These are phyloP conservation scores for Thalassoma bifasciatum DNA, from an alignment of 2,113 vertebrate genomes.

Conservation along the genomic window DNA sequence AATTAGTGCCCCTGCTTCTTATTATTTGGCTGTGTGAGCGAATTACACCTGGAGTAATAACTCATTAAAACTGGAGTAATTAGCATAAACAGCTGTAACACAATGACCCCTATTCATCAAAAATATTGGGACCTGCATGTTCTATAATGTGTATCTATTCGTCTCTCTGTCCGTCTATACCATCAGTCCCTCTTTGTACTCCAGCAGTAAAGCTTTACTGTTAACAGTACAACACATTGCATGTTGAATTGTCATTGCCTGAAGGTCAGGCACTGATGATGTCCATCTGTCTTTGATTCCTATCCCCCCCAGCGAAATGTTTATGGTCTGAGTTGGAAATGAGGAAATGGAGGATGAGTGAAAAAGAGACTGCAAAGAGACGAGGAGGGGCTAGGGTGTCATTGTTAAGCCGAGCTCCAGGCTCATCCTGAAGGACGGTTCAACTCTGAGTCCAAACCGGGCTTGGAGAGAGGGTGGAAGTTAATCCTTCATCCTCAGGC, in stretches of 20 bases:
- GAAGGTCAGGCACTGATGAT: conserved; percentile 71
- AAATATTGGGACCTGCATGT: conserved; percentile 66
- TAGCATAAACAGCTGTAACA: conserved; percentile 80
- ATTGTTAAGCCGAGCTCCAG: conserved; percentile 73
- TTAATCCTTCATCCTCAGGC: conserved; percentile 82
- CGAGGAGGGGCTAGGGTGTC: conserved; percentile 59
- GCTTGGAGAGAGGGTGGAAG: conserved; percentile 66
- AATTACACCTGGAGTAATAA: conserved; percentile 78
- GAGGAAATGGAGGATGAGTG: conserved; percentile 57
- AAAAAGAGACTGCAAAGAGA: conserved; percentile 57
- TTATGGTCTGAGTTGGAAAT: conserved; percentile 60
- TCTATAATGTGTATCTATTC: conserved; percentile 61
- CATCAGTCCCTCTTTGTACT: conserved; percentile 38
- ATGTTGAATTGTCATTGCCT: conserved; percentile 65
- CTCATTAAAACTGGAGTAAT: conserved; percentile 80
- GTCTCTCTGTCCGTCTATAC: conserved; percentile 42
- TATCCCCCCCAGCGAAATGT: conserved; percentile 57
- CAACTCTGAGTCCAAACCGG: conserved; percentile 73
- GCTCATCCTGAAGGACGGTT: conserved; percentile 78
- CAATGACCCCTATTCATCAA: conserved; percentile 81
- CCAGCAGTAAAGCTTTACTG: conserved; percentile 25
- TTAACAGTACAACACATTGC: conserved; percentile 53
- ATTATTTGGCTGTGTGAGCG: conserved; percentile 72
- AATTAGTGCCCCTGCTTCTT: conserved; percentile 70
- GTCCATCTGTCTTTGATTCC: conserved; percentile 76